These are phyloP conservation scores for Otolemur crassicaudatus DNA, from an alignment of 2,797 vertebrate species.

Conservation along the genomic window DNA sequence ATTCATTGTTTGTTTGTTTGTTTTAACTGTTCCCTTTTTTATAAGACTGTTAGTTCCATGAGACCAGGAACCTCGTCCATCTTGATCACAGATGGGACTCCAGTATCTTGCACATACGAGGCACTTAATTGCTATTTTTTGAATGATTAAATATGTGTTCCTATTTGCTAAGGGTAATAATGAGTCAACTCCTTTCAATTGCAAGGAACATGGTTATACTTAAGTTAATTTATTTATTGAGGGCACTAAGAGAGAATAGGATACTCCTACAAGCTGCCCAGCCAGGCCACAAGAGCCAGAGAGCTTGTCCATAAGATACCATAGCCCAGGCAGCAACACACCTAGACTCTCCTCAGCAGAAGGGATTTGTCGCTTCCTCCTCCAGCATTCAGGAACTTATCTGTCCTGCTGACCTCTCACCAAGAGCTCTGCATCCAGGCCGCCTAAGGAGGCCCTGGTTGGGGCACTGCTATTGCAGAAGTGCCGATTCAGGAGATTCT, in stretches of 20 bases:
- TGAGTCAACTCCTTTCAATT: not conserved
- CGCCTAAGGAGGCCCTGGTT: not conserved
- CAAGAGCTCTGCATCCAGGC: not conserved
- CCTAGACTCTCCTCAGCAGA: not conserved
- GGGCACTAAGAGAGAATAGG: not conserved
- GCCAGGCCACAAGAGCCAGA: not conserved
- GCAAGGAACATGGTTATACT: not conserved
- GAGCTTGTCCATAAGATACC: not conserved
- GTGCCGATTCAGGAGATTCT: not conserved
- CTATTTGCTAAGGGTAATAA: not conserved
- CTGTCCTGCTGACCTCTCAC: not conserved
- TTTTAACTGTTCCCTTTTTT: not conserved
- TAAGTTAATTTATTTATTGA: not conserved
- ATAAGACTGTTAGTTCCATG: not conserved
- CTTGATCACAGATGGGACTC: not conserved
- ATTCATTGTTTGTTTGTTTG: not conserved
- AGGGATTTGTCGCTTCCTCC: not conserved
- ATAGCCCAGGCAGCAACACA: not conserved
- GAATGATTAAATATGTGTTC: slow-evolving; percentile 12
- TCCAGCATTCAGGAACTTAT: not conserved
- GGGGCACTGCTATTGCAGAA: not conserved
- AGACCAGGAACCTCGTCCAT: not conserved
- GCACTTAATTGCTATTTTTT: not conserved
- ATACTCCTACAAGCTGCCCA: not conserved
- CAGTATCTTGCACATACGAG: not conserved